Evolutionary conservation across 1,140 invertebrate species (phyloP), one percentile per base, ranked within the genome.

Genomic region (Bombus waltoni): DNA sequence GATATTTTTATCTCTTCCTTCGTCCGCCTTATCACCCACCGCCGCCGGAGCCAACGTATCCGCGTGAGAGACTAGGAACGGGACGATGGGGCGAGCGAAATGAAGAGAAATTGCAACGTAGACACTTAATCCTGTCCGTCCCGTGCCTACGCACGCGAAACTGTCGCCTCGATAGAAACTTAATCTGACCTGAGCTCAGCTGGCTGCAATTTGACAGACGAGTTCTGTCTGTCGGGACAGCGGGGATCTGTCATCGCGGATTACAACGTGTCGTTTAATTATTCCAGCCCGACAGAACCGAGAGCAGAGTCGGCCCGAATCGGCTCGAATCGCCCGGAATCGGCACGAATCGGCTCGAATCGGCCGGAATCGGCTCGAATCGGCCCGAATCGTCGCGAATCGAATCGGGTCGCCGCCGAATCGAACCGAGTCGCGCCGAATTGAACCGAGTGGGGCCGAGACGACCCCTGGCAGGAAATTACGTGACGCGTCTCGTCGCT

Each of bases 131-230:
- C 73, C 73, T n/a, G 72, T 25, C 53, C 44, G 73, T 70, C 72
- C 72, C 53, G 72, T 82, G 85, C 85, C 85, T 86, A 86, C 85
- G 85, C 80, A 82, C 79, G 78, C 71, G 83, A 86, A 87, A 85
- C 83, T 85, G 89, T 87, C 85, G 72, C 84, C 82, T 81, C 72
- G 85, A 65, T 80, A 72, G 86, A 87, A 92, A 91, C 86, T 84
- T 89, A 87, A 87, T 91, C 85, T 78, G 86, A 80, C 88, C 83
- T 87, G 91, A 92, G 47, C 91, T 91, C 88, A 91, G 86, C 87
- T 59, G 80, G 77, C 62, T 79, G 84, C 75, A 86, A 90, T 85
- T 90, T 92, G 88, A 92, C 90, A 83, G 87, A 91, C 80, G 80
- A 83, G 85, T 5, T 47, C 87, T 87, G 88, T 87, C 90, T 90